A percentile compares a stretch with the other conserved stretches of the same genome.
Evolutionary conservation across 2,113 vertebrate genomes (phyloP).

Genomic region (Sturnus vulgaris): DNA sequence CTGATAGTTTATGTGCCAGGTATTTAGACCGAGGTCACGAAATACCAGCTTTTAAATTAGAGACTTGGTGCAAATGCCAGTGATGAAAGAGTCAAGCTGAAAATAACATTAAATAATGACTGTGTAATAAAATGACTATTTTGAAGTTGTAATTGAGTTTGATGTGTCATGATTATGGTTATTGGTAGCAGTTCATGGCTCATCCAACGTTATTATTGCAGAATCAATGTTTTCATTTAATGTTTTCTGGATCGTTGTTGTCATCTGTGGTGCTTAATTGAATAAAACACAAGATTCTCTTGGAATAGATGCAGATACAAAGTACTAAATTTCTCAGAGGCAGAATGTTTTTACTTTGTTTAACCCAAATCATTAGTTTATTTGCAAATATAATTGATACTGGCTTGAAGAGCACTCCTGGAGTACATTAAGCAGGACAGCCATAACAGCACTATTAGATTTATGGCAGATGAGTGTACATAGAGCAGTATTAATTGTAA

Average conservation of each 20-base stretch:
- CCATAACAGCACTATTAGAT: not conserved
- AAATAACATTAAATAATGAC: not conserved
- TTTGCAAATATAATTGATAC: conserved; percentile 44
- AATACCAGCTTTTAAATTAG: not conserved
- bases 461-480: conserved; percentile 20
- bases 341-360: conserved; percentile 37
- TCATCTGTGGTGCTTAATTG: conserved; percentile 42
- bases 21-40: not conserved
- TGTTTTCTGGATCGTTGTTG: conserved; percentile 26
- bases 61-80: not conserved
- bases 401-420: conserved; percentile 21
- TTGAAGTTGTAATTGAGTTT: not conserved
- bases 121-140: conserved; percentile 25
- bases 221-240: conserved; percentile 3
- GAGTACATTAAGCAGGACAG: conserved; percentile 13
- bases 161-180: not conserved
- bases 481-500: not conserved
- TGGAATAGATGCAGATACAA: not conserved
- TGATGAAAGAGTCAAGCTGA: not conserved
- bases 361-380: conserved; percentile 20
- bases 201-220: not conserved
- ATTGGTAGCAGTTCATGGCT: not conserved
- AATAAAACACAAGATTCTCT: conserved; percentile 8
- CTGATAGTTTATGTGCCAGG: not conserved
- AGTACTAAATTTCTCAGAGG: conserved; percentile 39